Percentiles rank a stretch among this genome's conserved stretches.
These are phyloP conservation scores for Hippocampus mohnikei DNA, from an alignment of 2,113 vertebrate genomes.

Conservation along the genomic window DNA sequence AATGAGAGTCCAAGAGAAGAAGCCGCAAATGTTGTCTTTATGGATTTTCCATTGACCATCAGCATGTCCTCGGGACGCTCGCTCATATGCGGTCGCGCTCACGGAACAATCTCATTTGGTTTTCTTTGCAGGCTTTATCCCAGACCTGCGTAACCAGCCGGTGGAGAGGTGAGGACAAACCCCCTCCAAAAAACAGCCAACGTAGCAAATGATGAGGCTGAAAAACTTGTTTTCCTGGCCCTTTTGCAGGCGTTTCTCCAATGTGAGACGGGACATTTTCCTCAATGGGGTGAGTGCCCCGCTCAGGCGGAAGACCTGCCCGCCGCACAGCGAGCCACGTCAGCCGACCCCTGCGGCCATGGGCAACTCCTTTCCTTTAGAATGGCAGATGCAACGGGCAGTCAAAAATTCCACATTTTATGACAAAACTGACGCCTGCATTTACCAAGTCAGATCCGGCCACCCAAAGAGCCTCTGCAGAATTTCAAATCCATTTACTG, in stretches of 20 bases:
- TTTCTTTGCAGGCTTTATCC: constrained; percentile 87
- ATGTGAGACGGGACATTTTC: constrained; percentile 92
- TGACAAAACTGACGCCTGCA: too few relatives aligned
- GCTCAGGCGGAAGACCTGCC: too few relatives aligned
- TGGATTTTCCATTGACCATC: background rate
- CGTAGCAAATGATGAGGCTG: background rate
- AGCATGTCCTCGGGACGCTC: background rate
- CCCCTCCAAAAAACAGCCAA: background rate
- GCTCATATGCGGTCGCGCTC: background rate
- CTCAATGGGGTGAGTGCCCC: constrained; percentile 89
- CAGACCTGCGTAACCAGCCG: constrained; percentile 91
- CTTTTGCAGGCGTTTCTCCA: constrained; percentile 88
- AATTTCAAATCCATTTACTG: too few relatives aligned
- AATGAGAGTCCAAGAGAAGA: background rate
- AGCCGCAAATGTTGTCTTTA: background rate
- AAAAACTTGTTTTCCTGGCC: constrained; percentile 5
- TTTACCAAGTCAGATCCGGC: too few relatives aligned
- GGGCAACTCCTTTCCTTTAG: too few relatives aligned
- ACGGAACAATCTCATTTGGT: background rate
- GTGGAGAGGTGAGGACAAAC: constrained; percentile 86
- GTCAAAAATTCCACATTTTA: too few relatives aligned
- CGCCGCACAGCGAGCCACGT: too few relatives aligned
- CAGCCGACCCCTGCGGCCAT: too few relatives aligned
- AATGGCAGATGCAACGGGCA: too few relatives aligned
- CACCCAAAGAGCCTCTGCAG: too few relatives aligned